phyloP scores from a whole-genome alignment of 2,888 invertebrate genomes.

The Tolmerus cingulatus region DNA sequence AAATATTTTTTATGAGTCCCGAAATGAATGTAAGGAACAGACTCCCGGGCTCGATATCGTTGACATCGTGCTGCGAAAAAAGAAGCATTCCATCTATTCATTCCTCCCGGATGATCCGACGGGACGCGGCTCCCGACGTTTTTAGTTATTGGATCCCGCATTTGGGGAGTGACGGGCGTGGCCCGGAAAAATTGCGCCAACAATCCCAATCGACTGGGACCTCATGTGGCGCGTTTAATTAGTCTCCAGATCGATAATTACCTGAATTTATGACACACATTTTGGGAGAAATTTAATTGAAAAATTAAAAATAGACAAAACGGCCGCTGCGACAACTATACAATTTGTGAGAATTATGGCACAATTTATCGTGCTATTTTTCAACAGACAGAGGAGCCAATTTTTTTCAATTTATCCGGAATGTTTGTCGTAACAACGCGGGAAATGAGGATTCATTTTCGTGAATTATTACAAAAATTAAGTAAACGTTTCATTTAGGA shows the following conservation, averaged over 20 bases:
- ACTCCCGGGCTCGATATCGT: background rate
- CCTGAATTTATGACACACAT: background rate
- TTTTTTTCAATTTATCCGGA: background rate
- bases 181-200: background rate
- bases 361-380: background rate
- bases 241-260: background rate
- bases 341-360: background rate
- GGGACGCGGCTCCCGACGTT: background rate
- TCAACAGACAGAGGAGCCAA: background rate
- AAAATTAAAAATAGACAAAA: slow-evolving; percentile 11
- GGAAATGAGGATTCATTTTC: background rate
- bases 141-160: background rate
- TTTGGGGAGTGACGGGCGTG: background rate
- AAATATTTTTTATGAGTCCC: background rate
- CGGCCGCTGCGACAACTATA: background rate
- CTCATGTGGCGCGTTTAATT: slow-evolving; percentile 1
- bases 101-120: background rate
- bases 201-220: background rate
- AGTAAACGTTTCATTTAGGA: background rate
- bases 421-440: background rate
- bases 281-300: background rate
- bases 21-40: background rate
- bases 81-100: background rate
- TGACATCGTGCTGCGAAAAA: background rate
- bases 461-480: background rate